Conservation (phyloP, 1,140 invertebrate species). For the Brachionus asplanchnoidis region DNA sequence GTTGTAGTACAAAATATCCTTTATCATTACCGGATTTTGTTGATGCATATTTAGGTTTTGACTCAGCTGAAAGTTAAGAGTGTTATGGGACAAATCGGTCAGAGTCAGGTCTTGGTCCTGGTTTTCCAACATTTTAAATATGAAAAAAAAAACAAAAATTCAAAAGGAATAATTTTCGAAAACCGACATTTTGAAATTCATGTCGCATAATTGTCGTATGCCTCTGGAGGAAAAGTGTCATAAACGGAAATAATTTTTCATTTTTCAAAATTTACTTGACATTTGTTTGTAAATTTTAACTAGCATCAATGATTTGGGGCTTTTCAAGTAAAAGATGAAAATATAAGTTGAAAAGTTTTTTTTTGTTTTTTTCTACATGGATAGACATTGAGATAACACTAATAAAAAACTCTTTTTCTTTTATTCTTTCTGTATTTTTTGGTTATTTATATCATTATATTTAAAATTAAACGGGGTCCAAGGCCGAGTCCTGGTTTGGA, state of each 20-base stretch:
- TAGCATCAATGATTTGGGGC: too few relatives aligned
- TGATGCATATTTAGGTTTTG: neutral
- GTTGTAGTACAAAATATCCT: slow-evolving; percentile 19
- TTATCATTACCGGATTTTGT: neutral
- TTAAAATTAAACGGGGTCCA: too few relatives aligned
- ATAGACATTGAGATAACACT: too few relatives aligned
- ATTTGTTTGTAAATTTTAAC: too few relatives aligned
- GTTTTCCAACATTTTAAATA: slow-evolving; percentile 18
- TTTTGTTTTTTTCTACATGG: too few relatives aligned
- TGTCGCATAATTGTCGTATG: slow-evolving; percentile 12
- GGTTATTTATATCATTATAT: too few relatives aligned
- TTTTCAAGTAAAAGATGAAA: too few relatives aligned
- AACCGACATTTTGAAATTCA: slow-evolving; percentile 21
- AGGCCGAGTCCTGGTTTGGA: too few relatives aligned
- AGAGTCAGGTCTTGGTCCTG: slow-evolving; percentile 13
- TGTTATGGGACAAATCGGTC: neutral
- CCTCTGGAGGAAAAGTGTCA: neutral
- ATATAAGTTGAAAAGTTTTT: too few relatives aligned
- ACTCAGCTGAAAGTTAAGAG: slow-evolving; percentile 6
- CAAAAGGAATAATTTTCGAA: neutral
- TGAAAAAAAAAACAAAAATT: neutral
- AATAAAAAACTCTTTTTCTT: too few relatives aligned
- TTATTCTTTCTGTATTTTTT: too few relatives aligned
- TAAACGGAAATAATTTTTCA: neutral
- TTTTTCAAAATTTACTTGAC: neutral